Conservation (phyloP, 2,888 invertebrate genomes). For the Coelopa pilipes region DNA sequence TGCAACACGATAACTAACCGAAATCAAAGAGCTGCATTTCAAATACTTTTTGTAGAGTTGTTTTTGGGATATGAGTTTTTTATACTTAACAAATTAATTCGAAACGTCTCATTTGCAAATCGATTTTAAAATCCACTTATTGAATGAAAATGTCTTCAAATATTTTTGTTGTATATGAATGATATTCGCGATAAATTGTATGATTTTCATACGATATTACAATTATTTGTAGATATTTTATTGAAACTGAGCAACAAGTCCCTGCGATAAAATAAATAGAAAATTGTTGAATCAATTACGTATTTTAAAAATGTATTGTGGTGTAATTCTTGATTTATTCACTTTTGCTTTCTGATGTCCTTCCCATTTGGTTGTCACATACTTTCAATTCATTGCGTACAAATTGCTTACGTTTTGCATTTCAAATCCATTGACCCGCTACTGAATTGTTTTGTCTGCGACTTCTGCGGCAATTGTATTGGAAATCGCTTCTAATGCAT, state of each 20-base stretch:
- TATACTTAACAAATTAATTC: background rate
- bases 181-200: background rate
- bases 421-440: too few relatives aligned
- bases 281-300: background rate
- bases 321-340: too few relatives aligned
- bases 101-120: background rate
- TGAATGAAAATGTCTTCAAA: background rate
- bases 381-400: background rate
- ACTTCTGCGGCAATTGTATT: too few relatives aligned
- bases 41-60: background rate
- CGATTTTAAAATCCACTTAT: background rate
- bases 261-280: background rate
- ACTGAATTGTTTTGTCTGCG: too few relatives aligned
- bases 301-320: background rate
- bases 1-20: background rate
- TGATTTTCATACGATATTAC: background rate
- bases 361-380: background rate
- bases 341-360: too few relatives aligned
- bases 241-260: background rate
- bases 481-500: too few relatives aligned
- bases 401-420: too few relatives aligned
- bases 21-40: background rate
- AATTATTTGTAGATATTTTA: conserved; percentile 1
- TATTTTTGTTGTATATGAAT: conserved; percentile 17
- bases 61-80: background rate